Conservation (phyloP, 2,888 invertebrate species). For the Boloria selene region DNA sequence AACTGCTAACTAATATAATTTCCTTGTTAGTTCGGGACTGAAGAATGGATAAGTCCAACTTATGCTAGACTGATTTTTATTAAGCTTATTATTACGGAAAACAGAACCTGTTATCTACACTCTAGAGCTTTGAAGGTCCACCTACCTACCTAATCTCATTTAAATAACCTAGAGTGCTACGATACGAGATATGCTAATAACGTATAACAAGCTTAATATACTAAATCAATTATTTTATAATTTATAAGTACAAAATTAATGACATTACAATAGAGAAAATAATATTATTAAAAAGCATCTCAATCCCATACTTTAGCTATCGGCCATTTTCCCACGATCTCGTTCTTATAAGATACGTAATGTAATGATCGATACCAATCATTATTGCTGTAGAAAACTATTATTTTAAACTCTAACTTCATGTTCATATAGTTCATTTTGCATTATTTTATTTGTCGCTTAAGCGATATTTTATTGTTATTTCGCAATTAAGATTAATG, state of each 20-base stretch:
- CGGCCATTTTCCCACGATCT: conserved; percentile 77
- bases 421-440: conserved; percentile 55
- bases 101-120: no score
- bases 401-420: conserved; percentile 56
- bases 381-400: conserved; percentile 60
- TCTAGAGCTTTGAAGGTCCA: no score
- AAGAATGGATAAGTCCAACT: no score
- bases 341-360: conserved; percentile 72
- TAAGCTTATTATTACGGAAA: no score
- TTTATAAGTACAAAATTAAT: conserved; percentile 4
- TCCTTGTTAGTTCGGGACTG: no score
- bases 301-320: conserved; percentile 68
- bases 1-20: neutral
- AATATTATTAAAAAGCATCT: conserved; percentile 51
- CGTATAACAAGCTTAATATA: neutral
- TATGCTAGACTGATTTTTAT: no score
- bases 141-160: no score
- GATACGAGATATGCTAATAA: no score
- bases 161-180: no score
- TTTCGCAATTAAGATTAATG: conserved; percentile 82
- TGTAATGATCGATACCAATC: conserved; percentile 73
- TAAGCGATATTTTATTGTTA: conserved; percentile 79
- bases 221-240: neutral
- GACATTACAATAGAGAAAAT: conserved; percentile 26
- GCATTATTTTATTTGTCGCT: conserved; percentile 52